These are phyloP conservation scores for Naso thynnoides DNA, from an alignment of 2,797 vertebrate species.

Conservation along the genomic window DNA sequence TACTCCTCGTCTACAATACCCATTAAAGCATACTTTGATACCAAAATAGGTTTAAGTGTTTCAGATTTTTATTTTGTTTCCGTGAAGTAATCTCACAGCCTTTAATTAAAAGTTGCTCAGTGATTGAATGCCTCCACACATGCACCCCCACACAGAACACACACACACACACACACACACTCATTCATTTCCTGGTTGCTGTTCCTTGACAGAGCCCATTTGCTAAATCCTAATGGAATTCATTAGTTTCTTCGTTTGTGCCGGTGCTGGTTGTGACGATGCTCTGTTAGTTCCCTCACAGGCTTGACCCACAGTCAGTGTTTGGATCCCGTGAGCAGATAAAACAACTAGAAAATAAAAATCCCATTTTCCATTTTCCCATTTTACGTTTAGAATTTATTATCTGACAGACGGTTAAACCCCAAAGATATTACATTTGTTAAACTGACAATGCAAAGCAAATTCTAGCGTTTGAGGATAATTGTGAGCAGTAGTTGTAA, in stretches of 20 bases:
- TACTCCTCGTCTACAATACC: conserved; percentile 42
- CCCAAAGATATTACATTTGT: no score
- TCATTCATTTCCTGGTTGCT: conserved; percentile 32
- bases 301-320: conserved; percentile 47
- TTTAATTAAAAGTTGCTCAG: conserved; percentile 73
- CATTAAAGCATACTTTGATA: conserved; percentile 51
- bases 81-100: conserved; percentile 56
- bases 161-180: conserved; percentile 25
- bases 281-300: conserved; percentile 72
- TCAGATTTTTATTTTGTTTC: conserved; percentile 60
- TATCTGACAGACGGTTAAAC: no score
- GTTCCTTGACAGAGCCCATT: conserved; percentile 77
- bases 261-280: conserved; percentile 53
- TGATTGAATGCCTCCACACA: conserved; percentile 60
- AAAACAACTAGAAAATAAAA: conserved; percentile 29
- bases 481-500: no score
- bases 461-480: no score
- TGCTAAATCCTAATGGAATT: conserved; percentile 83
- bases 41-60: conserved; percentile 68
- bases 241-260: conserved; percentile 81
- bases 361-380: no score
- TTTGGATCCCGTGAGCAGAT: conserved; percentile 49
- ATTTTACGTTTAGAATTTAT: no score
- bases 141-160: conserved; percentile 37
- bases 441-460: no score